Base-by-base conservation (phyloP, 2,797 vertebrate genomes). In the Tenualosa ilisha region DNA sequence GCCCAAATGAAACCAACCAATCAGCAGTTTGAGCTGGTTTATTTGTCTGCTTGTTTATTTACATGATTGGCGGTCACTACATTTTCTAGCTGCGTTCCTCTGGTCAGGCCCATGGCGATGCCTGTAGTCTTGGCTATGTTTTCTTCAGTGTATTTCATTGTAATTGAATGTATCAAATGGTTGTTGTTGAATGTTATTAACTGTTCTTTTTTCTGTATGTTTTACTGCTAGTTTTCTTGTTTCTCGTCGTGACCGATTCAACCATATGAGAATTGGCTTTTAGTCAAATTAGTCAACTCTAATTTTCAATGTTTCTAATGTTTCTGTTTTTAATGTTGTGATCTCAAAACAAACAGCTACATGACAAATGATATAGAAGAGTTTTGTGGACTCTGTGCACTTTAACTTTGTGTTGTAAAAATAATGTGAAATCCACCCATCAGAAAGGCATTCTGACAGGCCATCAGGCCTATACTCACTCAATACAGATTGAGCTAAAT, bases 11-110 rank as follows among this genome's bases (percentile, higher is more conserved):
- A 46, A 7, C 46, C 46, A 46, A 4, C 46, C 46, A 31, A 31
- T 31, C 3, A 46, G 46, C 1, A 46, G 46, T 46, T 46, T 46
- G 63, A 72, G 75, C 31, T 84, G 31, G 2, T 86, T 40, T 72
- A 22, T 81, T 87, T 17, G 24, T 51, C 56, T 81, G 5, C 53
- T 26, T 59, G 24, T 65, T 79, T 65, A 59, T 75, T 75, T 75
- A 75, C 12, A 37, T 40, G 15, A 40, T 75, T 40, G 13, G 68
- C 37, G 40, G 31, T 75, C 68, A 43, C 12, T 75, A 17, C 68
- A 15, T n/a, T 22, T 59, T 59, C 56, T 40, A 75, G 15, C 17
- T 3, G 12, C 63, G 46, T 75, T 85, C 63, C 75, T 72, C 63
- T 31, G 51, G 26, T 31, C 15, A 75, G 31, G 31, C 68, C 40